Base-by-base conservation (phyloP, 2,113 vertebrate species). In the Dipodomys merriami region DNA sequence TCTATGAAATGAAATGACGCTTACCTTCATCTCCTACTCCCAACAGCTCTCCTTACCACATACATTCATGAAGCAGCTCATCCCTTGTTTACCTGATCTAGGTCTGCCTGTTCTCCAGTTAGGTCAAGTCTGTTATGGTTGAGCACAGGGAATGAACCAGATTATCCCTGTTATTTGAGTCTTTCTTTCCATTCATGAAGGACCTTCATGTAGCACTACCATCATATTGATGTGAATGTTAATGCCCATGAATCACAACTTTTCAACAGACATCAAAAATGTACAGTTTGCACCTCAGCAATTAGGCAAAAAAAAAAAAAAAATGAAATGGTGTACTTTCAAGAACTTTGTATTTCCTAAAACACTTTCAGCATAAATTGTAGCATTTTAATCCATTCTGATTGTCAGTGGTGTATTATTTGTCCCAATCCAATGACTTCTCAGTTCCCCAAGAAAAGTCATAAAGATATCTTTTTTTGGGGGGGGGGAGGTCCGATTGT, bases 341-440 rank as follows among this genome's bases (percentile, higher is more conserved):
- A 88, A 96, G 67, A 53, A 86, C 35, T 83, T 95, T 81, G 65
- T 69, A 65, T 95, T 92, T 95, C 46, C 29, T 73, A 84, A 84
- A 73, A 39, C 22, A 60, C 2, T 90, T 82, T 65, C n/a, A 80
- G 29, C 64, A 90, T 71, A 81, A 93, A 94, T 69, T 77, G n/a
- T 20, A 82, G n/a, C 65, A 93, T 92, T 72, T 95, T 82, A 46
- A 89, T 57, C 53, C 15, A 57, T 57, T 57, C 53, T 57, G 12
- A 57, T 57, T 57, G 15, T 57, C 53, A 62, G 87, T 87, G 68
- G 13, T 53, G 22, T 83, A 71, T 83, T 86, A 30, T 23, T 91
- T 69, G 60, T n/a, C 22, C 46, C 57, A 68, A 64, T 30, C 39
- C 80, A 72, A 78, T 86, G 91, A 86, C 60, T 86, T 88, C 29